Percentiles rank a stretch among this genome's conserved stretches.
Conservation (phyloP, 2,113 vertebrate species). For the Dasyornis broadbenti region DNA sequence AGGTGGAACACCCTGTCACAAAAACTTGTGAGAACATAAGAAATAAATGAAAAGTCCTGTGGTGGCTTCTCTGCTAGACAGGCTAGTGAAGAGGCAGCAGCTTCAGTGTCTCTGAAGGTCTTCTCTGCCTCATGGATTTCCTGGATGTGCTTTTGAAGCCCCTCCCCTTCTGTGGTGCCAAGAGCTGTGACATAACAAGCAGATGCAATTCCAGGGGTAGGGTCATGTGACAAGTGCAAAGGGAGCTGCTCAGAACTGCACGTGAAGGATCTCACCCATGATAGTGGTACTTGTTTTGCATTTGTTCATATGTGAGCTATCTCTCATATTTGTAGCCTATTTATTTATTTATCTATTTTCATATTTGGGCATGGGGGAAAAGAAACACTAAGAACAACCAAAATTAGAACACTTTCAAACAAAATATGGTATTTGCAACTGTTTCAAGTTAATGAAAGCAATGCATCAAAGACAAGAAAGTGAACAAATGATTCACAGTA, state of each 20-base stretch:
- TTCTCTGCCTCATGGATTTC: not conserved
- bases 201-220: not conserved
- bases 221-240: not conserved
- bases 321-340: not conserved
- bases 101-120: not conserved
- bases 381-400: not conserved
- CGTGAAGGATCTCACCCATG: not conserved
- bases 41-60: not conserved
- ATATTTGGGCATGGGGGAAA: not conserved
- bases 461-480: conserved; percentile 14
- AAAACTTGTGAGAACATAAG: not conserved
- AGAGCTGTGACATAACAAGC: not conserved
- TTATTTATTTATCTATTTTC: not conserved
- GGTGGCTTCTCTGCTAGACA: not conserved
- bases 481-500: not conserved
- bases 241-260: not conserved
- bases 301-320: rapidly evolving
- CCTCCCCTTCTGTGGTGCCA: not conserved
- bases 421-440: not conserved
- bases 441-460: conserved; percentile 16
- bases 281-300: not conserved
- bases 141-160: not conserved
- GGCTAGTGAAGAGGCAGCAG: not conserved
- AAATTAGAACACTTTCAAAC: not conserved
- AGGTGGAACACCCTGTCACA: too few species aligned